phyloP scores from a whole-genome alignment of 1,140 invertebrate species.

The Apolygus lucorum region DNA sequence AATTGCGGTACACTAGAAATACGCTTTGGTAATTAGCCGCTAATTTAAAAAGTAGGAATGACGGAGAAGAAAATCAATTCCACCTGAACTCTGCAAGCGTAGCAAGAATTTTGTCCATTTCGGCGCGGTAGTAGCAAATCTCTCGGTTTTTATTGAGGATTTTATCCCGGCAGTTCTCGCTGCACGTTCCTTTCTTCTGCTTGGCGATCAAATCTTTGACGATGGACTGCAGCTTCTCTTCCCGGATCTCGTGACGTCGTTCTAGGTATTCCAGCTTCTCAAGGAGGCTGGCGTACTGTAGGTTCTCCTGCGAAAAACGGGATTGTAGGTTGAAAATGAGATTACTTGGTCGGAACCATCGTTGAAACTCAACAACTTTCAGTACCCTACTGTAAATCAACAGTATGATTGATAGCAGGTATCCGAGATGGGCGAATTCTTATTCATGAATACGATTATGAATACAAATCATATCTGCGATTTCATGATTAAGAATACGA shows the following conservation, averaged over 20 bases:
- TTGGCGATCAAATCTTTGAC: constrained; percentile 41
- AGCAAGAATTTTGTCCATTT: constrained; percentile 43
- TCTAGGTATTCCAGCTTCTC: constrained; percentile 43
- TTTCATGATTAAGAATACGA: no score
- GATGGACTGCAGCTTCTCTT: constrained; percentile 44
- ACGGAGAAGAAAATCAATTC: constrained; percentile 24
- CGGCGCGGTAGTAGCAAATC: constrained; percentile 44
- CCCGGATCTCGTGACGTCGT: constrained; percentile 43
- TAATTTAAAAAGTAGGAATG: neutral
- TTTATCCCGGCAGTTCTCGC: constrained; percentile 34
- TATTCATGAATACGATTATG: no score
- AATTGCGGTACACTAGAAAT: no score
- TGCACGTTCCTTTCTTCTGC: constrained; percentile 37
- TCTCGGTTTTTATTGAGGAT: constrained; percentile 40
- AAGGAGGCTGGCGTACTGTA: constrained; percentile 41
- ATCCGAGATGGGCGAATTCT: no score
- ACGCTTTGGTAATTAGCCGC: neutral
- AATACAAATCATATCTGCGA: no score
- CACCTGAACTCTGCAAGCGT: constrained; percentile 40
- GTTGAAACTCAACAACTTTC: no score
- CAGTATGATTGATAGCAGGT: no score
- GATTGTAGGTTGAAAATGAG: no score
- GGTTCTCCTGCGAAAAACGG: constrained; percentile 37
- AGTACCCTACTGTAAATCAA: no score
- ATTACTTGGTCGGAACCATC: no score